phyloP scores from a whole-genome alignment of 1,140 invertebrate genomes.

The Pissodes strobi region DNA sequence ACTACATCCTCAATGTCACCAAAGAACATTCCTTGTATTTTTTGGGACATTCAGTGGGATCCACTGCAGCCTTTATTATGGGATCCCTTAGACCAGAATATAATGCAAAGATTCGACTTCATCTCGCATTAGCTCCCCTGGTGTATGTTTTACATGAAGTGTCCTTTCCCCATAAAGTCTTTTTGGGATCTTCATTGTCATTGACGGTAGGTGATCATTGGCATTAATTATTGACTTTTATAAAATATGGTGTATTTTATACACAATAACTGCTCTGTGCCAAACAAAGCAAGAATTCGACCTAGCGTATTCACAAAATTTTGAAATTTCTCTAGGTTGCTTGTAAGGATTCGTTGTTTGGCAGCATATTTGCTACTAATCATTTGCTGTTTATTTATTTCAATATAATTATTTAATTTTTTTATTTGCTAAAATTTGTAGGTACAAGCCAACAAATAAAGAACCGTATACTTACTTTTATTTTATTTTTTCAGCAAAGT shows the following conservation, averaged over 20 bases:
- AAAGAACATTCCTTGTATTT: slow-evolving; percentile 59
- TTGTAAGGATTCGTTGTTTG: background rate
- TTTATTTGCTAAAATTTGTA: too few species aligned
- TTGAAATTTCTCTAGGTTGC: too few species aligned
- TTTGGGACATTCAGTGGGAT: slow-evolving; percentile 67
- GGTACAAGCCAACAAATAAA: too few species aligned
- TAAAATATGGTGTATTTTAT: background rate
- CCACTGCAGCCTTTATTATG: slow-evolving; percentile 57
- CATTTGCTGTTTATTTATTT: too few species aligned
- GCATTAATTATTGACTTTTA: background rate
- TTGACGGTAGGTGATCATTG: slow-evolving; percentile 35
- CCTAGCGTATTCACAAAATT: too few species aligned
- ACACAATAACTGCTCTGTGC: too few species aligned
- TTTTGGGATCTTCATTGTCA: slow-evolving; percentile 29
- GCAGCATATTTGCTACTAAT: too few species aligned
- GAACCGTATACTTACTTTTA: too few species aligned
- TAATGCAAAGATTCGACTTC: slow-evolving; percentile 58
- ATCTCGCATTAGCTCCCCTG: slow-evolving; percentile 62
- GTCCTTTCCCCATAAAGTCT: slow-evolving; percentile 32
- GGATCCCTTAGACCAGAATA: slow-evolving; percentile 60
- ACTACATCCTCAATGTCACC: slow-evolving; percentile 62
- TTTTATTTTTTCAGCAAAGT: slow-evolving; percentile 29
- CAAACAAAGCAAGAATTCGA: too few species aligned
- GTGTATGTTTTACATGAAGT: slow-evolving; percentile 50
- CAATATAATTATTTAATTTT: too few species aligned